Evolutionary conservation across 2,797 vertebrate genomes (phyloP).

Genomic region (Betta splendens): DNA sequence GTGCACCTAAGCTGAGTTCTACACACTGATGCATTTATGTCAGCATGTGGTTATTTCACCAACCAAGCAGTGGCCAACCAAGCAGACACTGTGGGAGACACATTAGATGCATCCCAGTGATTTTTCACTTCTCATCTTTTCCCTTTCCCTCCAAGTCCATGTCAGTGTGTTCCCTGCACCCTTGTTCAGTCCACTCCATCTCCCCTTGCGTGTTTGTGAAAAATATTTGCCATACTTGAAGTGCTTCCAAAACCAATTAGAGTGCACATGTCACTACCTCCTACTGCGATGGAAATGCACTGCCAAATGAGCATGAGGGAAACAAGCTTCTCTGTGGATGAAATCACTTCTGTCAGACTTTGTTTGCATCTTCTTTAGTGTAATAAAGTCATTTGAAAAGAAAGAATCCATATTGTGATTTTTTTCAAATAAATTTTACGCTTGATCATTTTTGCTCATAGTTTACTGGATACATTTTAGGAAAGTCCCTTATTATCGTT

Average conservation of each 20-base stretch:
- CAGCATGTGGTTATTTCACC: constrained; percentile 33
- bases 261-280: constrained; percentile 13
- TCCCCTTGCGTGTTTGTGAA: constrained; percentile 17
- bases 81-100: constrained; percentile 18
- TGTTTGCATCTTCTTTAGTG: not conserved
- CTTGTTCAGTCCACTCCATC: constrained; percentile 19
- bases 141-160: constrained; percentile 1
- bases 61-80: constrained; percentile 13
- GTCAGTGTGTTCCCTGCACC: constrained; percentile 2
- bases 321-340: constrained; percentile 32
- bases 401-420: not conserved
- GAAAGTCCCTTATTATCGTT: not conserved
- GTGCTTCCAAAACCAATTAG: constrained; percentile 45
- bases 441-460: constrained; percentile 6
- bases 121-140: constrained; percentile 30
- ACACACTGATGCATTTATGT: constrained; percentile 40
- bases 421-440: constrained; percentile 1
- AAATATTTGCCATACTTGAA: constrained; percentile 31
- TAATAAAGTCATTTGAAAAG: constrained; percentile 21
- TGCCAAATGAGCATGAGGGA: constrained; percentile 21
- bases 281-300: constrained; percentile 7
- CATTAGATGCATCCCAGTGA: constrained; percentile 20
- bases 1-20: not conserved
- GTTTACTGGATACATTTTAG: not conserved
- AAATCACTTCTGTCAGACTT: constrained; percentile 16